Evolutionary conservation across 2,888 invertebrate genomes (phyloP), one percentile per base, ranked within the genome.

Genomic region (Galerucella calmariensis): DNA sequence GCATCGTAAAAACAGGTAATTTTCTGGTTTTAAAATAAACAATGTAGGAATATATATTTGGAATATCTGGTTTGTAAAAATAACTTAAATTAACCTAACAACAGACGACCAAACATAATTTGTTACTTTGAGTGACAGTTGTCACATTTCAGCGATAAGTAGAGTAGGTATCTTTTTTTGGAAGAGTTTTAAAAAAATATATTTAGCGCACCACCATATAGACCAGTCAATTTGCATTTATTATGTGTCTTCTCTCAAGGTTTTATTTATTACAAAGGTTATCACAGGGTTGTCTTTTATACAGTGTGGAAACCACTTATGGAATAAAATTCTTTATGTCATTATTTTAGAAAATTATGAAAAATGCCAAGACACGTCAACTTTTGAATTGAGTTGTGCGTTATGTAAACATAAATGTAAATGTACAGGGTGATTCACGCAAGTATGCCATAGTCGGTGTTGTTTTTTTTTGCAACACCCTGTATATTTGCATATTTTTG

Each of bases 91-190:
- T 61, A 61, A 61, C 27, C 27, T 16, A 35, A 14, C 12, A 6
- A n/a, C 35, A 44, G 46, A 44, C 46, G 63, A 46, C 63, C 35
- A 20, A 65, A 44, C 27, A 44, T 65, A 65, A 65, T 65, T 65
- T 44, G 63, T 65, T 65, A 65, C 46, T 65, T 65, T 65, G 63
- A 65, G 11, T 44, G 63, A 20, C 63, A 46, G 63, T 44, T 65
- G 63, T 65, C 63, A 65, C 63, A 16, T 20, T 35, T n/a, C 27
- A 35, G 4, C 27, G 61, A 35, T 65, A 65, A 65, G 14, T 65
- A 46, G 63, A 44, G 63, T n/a, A n/a, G n/a, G n/a, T 44, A 44
- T 65, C 63, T 65, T 65, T 65, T 65, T 65, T 16, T 44, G 16
- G 63, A 62, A 35, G 16, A 56, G 56, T 41, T 9, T 9, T 41